Percentiles rank a stretch among this genome's conserved stretches.
These are phyloP conservation scores for Hydriomena furcata DNA, from an alignment of 2,888 invertebrate genomes.

Conservation along the genomic window DNA sequence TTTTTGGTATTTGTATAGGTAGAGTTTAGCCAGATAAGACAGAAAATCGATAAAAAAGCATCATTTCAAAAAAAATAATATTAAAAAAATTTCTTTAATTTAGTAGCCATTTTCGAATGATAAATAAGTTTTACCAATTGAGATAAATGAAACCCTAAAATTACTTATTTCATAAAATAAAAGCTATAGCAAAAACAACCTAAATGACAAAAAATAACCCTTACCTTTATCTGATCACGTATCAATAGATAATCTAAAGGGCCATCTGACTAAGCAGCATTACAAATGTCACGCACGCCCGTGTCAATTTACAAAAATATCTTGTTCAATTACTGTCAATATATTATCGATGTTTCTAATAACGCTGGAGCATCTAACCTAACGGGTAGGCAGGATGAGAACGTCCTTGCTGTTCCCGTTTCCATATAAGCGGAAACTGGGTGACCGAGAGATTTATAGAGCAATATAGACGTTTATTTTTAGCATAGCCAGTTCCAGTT, in stretches of 20 bases:
- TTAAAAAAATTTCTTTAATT: too few species aligned
- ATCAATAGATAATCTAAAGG: constrained; percentile 7
- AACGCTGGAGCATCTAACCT: constrained; percentile 21
- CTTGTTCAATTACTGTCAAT: constrained; percentile 10
- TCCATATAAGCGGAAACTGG: constrained; percentile 64
- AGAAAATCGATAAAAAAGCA: too few species aligned
- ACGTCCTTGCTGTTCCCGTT: constrained; percentile 56
- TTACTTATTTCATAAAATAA: too few species aligned
- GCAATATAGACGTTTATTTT: constrained; percentile 62
- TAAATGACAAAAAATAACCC: too few species aligned
- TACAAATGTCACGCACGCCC: constrained; percentile 22
- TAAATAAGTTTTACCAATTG: too few species aligned
- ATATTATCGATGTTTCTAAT: constrained; percentile 7
- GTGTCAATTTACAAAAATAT: constrained; percentile 19
- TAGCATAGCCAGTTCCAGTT: constrained; percentile 35
- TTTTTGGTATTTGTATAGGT: too few species aligned
- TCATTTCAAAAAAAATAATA: too few species aligned
- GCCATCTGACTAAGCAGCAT: constrained; percentile 22
- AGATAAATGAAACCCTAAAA: too few species aligned
- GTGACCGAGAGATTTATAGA: constrained; percentile 64
- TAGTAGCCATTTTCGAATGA: too few species aligned
- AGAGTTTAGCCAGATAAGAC: too few species aligned
- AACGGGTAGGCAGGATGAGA: constrained; percentile 22
- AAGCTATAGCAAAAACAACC: too few species aligned
- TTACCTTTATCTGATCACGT: constrained; percentile 29